Evolutionary conservation across 2,888 invertebrate genomes (phyloP).

Genomic region (Campoletis raptor): DNA sequence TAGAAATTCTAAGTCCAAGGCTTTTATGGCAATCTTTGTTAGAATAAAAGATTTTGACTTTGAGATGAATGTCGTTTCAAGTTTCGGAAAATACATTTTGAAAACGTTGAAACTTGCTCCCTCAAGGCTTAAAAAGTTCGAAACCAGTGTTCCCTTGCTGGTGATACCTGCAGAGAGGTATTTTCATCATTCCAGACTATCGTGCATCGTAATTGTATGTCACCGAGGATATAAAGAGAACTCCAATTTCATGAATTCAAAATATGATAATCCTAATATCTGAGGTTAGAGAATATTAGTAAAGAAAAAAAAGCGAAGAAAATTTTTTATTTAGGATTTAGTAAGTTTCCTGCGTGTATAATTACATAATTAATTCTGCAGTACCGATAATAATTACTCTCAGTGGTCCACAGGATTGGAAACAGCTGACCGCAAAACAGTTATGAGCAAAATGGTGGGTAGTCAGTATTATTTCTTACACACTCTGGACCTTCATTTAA

Average conservation of each 20-base stretch:
- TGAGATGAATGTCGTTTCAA: not conserved
- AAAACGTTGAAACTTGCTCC: not conserved
- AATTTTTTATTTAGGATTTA: too few species aligned
- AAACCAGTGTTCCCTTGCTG: not conserved
- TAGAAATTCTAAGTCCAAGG: not conserved
- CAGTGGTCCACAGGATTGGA: not conserved
- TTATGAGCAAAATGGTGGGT: not conserved
- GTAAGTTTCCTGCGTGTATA: too few species aligned
- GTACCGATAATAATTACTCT: not conserved
- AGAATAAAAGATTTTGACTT: not conserved
- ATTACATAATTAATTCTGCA: too few species aligned
- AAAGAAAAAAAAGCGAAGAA: too few species aligned
- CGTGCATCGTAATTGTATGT: too few species aligned
- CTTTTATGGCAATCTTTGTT: not conserved
- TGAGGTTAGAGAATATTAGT: too few species aligned
- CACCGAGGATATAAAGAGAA: too few species aligned
- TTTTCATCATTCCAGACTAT: not conserved
- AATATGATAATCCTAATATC: not conserved
- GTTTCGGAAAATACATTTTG: not conserved
- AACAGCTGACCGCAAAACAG: not conserved
- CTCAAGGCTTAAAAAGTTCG: not conserved
- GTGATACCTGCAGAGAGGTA: too few species aligned
- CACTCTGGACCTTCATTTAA: conserved; percentile 1
- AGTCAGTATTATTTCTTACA: not conserved
- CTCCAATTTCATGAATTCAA: not conserved